Evolutionary conservation across 2,888 invertebrate species (phyloP).

Genomic region (Frankliniella fusca): DNA sequence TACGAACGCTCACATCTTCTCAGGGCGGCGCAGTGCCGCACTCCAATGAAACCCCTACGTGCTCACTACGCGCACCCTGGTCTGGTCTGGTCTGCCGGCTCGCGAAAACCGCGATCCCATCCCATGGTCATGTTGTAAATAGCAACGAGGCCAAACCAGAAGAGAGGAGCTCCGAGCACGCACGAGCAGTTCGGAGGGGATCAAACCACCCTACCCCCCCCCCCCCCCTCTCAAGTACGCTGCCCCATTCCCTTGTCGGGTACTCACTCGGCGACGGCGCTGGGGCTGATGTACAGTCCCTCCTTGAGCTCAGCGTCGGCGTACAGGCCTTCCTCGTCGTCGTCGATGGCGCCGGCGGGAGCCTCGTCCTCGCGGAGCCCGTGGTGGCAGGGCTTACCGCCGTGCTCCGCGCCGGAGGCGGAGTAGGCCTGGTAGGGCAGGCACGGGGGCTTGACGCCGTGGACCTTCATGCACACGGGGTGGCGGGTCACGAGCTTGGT

Average conservation of each 20-base stretch:
- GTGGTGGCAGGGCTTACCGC: conserved; percentile 15
- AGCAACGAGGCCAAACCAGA: not conserved
- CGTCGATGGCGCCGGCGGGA: not conserved
- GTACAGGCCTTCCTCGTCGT: conserved; percentile 28
- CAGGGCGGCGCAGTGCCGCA: too few relatives aligned
- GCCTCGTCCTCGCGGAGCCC: not conserved
- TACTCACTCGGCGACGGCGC: conserved; percentile 33
- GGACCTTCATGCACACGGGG: conserved; percentile 40
- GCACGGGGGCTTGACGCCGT: conserved; percentile 39
- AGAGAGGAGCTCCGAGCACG: not conserved
- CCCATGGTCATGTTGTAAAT: not conserved
- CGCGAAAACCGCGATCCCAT: not conserved
- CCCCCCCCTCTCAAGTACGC: not conserved
- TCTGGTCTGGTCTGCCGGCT: too few relatives aligned
- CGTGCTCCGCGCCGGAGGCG: not conserved
- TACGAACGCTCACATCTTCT: too few relatives aligned
- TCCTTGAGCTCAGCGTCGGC: conserved; percentile 31
- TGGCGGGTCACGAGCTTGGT: conserved; percentile 39
- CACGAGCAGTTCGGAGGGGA: too few relatives aligned
- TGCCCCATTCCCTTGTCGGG: conserved; percentile 5
- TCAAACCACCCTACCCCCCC: too few relatives aligned
- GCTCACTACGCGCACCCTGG: too few relatives aligned
- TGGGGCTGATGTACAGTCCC: conserved; percentile 35
- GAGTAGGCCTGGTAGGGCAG: conserved; percentile 34
- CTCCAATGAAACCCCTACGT: too few relatives aligned